Percentiles rank a stretch among this genome's conserved stretches.
phyloP scores from a whole-genome alignment of 2,797 vertebrate species.

The Leucoraja ocellata region DNA sequence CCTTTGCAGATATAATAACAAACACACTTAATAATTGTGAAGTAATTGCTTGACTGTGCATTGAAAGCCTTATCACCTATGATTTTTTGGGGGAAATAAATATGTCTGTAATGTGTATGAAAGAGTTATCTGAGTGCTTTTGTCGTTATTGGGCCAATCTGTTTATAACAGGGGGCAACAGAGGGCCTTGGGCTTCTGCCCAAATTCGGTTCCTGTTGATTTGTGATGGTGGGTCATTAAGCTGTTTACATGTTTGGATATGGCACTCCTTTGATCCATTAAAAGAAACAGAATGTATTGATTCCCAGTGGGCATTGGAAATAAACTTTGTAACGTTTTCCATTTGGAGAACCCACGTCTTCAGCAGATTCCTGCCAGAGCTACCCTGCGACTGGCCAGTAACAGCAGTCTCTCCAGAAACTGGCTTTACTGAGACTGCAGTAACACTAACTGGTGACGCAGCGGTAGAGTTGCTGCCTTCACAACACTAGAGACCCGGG shows the following conservation, averaged over 20 bases:
- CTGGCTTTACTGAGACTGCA: neutral
- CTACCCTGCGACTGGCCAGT: too few species aligned
- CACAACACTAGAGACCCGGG: too few species aligned
- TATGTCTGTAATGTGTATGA: neutral
- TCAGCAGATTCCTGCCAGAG: neutral
- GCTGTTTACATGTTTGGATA: neutral
- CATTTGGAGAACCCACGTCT: neutral
- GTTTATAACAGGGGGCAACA: neutral
- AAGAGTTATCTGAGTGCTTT: neutral
- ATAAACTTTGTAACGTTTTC: neutral
- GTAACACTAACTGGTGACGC: too few species aligned
- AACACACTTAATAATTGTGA: neutral
- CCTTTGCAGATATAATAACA: neutral
- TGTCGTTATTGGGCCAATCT: neutral
- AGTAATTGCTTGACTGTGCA: neutral
- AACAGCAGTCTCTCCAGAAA: too few species aligned
- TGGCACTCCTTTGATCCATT: neutral
- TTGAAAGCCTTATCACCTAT: neutral
- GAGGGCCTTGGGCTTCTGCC: neutral
- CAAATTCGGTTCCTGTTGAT: neutral
- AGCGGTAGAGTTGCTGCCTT: too few species aligned
- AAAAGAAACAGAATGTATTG: slow-evolving; percentile 9
- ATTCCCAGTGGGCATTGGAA: neutral
- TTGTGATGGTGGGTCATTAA: neutral
- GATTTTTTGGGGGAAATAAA: neutral